Conservation (phyloP, 2,888 invertebrate genomes). For the Melipona bicolor region DNA sequence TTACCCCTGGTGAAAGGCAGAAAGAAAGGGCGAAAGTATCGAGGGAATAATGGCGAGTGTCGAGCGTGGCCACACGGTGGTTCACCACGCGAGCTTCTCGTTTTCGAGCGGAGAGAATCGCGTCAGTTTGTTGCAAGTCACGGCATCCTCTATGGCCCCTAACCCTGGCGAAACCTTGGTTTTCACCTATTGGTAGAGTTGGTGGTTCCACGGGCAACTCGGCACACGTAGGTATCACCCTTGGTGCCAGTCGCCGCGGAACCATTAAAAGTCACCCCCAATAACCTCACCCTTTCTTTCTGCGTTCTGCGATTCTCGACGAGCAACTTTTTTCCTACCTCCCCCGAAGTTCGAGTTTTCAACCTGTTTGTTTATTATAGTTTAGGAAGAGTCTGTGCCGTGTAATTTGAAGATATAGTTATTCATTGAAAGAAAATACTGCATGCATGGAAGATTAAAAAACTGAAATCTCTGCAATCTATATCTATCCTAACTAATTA, state of each 20-base stretch:
- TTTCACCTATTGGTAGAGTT: conserved; percentile 58
- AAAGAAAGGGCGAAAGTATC: conserved; percentile 33
- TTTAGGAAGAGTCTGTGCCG: neutral
- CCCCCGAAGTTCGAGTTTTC: neutral
- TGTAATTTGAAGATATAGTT: neutral
- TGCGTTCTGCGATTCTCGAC: conserved; percentile 49
- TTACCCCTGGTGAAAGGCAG: conserved; percentile 33
- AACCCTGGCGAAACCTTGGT: conserved; percentile 30
- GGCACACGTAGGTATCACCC: conserved; percentile 78
- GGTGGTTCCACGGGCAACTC: conserved; percentile 56
- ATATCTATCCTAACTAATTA: too few relatives aligned
- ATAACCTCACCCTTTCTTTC: conserved; percentile 16
- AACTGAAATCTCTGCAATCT: too few relatives aligned
- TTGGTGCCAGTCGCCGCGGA: conserved; percentile 81
- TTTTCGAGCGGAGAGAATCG: conserved; percentile 68
- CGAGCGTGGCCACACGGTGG: conserved; percentile 61
- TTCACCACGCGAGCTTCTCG: conserved; percentile 71
- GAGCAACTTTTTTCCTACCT: neutral
- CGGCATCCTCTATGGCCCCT: conserved; percentile 63
- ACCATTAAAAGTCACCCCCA: conserved; percentile 74
- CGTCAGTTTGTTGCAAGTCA: conserved; percentile 71
- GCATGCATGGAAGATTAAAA: too few relatives aligned
- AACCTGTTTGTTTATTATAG: neutral
- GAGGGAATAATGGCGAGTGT: conserved; percentile 60
- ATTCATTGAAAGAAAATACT: neutral